Percentiles rank a stretch among this genome's conserved stretches.
phyloP scores from a whole-genome alignment of 2,888 invertebrate genomes.

The Drosophila engyochracea region DNA sequence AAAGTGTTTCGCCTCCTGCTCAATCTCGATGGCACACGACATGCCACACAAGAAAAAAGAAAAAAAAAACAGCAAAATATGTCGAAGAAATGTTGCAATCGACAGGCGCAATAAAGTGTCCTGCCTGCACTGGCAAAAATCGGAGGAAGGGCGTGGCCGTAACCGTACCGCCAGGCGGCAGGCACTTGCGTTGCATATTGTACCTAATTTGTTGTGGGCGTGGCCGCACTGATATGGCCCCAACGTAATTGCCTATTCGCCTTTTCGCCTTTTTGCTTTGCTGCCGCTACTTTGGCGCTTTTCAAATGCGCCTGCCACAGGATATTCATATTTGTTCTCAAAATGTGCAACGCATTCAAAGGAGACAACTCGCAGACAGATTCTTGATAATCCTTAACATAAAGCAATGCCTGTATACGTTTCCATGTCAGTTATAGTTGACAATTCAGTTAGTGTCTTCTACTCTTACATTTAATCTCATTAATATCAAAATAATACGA shows the following conservation, averaged over 20 bases:
- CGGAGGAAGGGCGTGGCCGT: conserved; percentile 16
- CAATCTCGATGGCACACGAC: conserved; percentile 34
- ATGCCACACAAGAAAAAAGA: conserved; percentile 44
- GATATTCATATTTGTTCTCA: not conserved
- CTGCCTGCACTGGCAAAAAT: conserved; percentile 1
- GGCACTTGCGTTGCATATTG: conserved; percentile 64
- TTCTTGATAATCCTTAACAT: not conserved
- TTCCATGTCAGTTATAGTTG: not conserved
- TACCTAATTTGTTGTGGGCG: conserved; percentile 76
- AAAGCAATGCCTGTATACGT: not conserved
- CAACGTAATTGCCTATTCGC: conserved; percentile 66
- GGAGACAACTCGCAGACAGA: not conserved
- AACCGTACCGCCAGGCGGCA: conserved; percentile 56
- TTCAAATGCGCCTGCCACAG: not conserved
- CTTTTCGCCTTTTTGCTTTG: conserved; percentile 64
- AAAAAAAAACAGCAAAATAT: not conserved
- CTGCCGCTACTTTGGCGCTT: conserved; percentile 12
- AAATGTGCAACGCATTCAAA: not conserved
- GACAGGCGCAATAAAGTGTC: conserved; percentile 74
- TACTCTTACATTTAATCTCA: not conserved
- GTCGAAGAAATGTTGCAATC: conserved; percentile 57
- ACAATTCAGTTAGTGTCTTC: not conserved
- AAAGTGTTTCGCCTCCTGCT: conserved; percentile 70
- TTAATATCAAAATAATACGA: not conserved
- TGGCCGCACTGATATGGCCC: conserved; percentile 65